Conservation (phyloP, 2,888 invertebrate species). For the Choristoneura rosaceana region DNA sequence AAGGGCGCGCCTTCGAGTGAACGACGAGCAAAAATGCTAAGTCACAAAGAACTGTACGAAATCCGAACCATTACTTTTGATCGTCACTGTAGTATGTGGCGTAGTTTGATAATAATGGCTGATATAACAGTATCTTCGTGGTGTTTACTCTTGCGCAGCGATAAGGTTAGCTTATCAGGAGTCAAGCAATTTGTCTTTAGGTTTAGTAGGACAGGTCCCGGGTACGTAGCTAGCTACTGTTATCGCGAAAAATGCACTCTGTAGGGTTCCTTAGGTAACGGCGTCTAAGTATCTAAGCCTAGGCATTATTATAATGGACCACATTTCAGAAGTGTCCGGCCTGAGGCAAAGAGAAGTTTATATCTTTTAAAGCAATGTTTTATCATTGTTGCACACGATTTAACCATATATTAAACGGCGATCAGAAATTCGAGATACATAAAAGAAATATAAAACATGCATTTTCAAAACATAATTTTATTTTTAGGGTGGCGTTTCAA, state of each 20-base stretch:
- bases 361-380: too few relatives aligned
- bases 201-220: slow-evolving; percentile 43
- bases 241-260: slow-evolving; percentile 30
- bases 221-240: slow-evolving; percentile 18
- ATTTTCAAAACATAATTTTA: too few relatives aligned
- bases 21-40: too few relatives aligned
- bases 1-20: too few relatives aligned
- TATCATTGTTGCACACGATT: too few relatives aligned
- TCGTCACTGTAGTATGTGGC: not conserved
- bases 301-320: not conserved
- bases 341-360: too few relatives aligned
- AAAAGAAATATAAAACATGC: too few relatives aligned
- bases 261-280: slow-evolving; percentile 22
- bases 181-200: slow-evolving; percentile 44
- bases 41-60: too few relatives aligned
- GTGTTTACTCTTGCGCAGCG: slow-evolving; percentile 8
- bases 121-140: not conserved
- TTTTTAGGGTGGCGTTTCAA: too few relatives aligned
- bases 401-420: too few relatives aligned
- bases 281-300: not conserved
- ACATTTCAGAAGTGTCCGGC: not conserved
- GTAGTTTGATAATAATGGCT: not conserved
- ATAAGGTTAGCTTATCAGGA: slow-evolving; percentile 42
- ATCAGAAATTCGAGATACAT: too few relatives aligned
- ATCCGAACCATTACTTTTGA: too few relatives aligned